phyloP scores from a whole-genome alignment of 2,113 vertebrate species.

The Colinus virginianus region DNA sequence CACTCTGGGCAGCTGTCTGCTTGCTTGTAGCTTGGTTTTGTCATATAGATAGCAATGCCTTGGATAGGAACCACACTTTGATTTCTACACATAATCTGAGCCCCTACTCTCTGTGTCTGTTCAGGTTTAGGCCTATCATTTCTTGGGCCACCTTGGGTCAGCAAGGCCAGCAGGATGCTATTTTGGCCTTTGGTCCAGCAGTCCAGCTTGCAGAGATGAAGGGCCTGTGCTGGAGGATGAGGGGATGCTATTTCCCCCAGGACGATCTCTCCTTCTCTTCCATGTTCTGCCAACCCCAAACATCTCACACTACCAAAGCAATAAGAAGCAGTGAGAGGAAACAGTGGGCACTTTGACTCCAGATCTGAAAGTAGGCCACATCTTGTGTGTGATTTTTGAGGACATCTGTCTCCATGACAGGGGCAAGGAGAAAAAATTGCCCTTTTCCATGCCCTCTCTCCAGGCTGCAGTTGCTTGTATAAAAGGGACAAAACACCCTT shows the following conservation, averaged over 20 bases:
- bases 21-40: not conserved
- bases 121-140: not conserved
- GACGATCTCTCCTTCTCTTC: not conserved
- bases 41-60: not conserved
- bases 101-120: not conserved
- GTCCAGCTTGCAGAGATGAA: not conserved
- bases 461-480: not conserved
- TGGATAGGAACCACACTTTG: not conserved
- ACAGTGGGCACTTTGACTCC: not conserved
- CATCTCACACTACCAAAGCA: fast-evolving
- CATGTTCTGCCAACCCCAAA: fast-evolving
- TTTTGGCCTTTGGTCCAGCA: not conserved
- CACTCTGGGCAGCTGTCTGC: not conserved
- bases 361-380: not conserved
- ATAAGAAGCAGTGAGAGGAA: not conserved
- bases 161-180: not conserved
- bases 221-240: not conserved
- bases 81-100: not conserved
- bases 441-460: constrained; percentile 29
- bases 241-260: not conserved
- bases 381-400: not conserved
- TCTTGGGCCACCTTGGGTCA: not conserved
- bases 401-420: constrained; percentile 34
- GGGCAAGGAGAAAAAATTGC: constrained; percentile 28
- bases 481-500: constrained; percentile 39